Evolutionary conservation across 1,140 invertebrate genomes (phyloP).

Genomic region (Lepidurus arcticus): DNA sequence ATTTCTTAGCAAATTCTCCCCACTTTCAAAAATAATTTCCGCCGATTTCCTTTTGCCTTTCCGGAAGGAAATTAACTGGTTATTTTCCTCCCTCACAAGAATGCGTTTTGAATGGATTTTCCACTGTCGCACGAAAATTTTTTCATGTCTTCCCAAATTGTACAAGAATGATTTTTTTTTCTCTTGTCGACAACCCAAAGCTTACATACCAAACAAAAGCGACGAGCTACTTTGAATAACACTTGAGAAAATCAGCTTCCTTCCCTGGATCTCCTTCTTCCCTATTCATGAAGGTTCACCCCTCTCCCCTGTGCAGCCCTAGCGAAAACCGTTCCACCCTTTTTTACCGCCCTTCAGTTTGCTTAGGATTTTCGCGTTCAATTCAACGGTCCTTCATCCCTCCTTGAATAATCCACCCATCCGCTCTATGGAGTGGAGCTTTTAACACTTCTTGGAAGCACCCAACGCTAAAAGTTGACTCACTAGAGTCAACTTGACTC

Average conservation of each 20-base stretch:
- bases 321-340: not conserved
- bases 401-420: not conserved
- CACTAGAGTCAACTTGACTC: not conserved
- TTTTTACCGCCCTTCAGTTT: not conserved
- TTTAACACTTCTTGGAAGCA: not conserved
- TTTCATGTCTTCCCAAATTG: too few relatives aligned
- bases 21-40: too few relatives aligned
- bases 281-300: not conserved
- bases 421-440: not conserved
- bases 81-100: too few relatives aligned
- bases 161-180: not conserved
- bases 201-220: not conserved
- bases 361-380: not conserved
- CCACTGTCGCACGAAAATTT: too few relatives aligned
- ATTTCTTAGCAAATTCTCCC: too few relatives aligned
- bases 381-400: not conserved
- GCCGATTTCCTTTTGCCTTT: too few relatives aligned
- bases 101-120: too few relatives aligned
- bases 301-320: not conserved
- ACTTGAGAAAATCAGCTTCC: not conserved
- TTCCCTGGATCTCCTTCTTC: not conserved
- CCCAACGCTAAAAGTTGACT: not conserved
- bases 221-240: constrained; percentile 1
- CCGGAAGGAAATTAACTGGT: too few relatives aligned
- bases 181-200: not conserved